phyloP scores from a whole-genome alignment of 2,888 invertebrate species.

The Megaustenia siamemsis region DNA sequence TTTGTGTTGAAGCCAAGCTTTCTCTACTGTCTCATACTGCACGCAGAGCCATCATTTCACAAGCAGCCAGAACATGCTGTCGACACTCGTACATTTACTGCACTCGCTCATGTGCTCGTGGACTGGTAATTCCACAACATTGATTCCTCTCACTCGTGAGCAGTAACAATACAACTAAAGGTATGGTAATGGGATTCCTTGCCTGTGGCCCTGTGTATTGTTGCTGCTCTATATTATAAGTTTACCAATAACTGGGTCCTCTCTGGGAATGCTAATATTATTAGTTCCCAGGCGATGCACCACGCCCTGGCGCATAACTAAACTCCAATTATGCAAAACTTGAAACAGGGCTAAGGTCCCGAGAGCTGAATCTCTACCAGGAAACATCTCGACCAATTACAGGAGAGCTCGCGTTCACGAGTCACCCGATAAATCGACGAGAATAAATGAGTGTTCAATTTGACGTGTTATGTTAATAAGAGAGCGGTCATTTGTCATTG shows the following conservation, averaged over 20 bases:
- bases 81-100: too few species aligned
- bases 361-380: conserved; percentile 19
- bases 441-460: conserved; percentile 51
- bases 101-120: not conserved
- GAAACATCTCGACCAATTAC: conserved; percentile 45
- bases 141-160: not conserved
- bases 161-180: conserved; percentile 10
- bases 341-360: conserved; percentile 23
- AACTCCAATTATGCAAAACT: conserved; percentile 45
- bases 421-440: conserved; percentile 43
- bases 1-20: too few species aligned
- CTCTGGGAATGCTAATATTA: conserved; percentile 32
- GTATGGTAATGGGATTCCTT: conserved; percentile 20
- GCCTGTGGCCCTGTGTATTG: not conserved
- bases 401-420: conserved; percentile 38
- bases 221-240: conserved; percentile 1
- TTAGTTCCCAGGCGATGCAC: conserved; percentile 23
- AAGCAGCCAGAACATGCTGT: too few species aligned
- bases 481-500: conserved; percentile 44
- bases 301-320: conserved; percentile 42
- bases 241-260: conserved; percentile 7
- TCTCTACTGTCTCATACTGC: too few species aligned
- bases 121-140: not conserved
- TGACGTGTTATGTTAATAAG: conserved; percentile 49
- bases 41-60: too few species aligned